Conservation (phyloP, 2,113 vertebrate genomes). For the Bungarus multicinctus region DNA sequence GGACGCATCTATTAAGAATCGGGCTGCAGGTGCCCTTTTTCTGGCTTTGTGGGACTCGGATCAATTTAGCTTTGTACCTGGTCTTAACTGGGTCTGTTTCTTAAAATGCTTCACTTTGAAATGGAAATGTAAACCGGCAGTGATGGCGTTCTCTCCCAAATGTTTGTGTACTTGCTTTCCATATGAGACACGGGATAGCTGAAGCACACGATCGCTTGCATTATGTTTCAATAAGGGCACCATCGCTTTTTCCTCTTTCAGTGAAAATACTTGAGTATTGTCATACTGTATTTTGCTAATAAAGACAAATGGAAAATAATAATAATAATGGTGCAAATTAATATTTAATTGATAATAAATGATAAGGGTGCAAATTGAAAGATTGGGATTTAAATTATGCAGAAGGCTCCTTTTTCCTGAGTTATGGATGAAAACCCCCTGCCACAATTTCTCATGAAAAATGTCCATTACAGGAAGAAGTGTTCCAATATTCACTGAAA, state of each 20-base stretch:
- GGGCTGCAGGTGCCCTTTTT: not conserved
- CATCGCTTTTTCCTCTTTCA: not conserved
- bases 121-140: not conserved
- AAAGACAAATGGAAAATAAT: not conserved
- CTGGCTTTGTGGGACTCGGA: not conserved
- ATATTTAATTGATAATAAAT: no score
- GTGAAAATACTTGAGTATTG: not conserved
- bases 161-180: not conserved
- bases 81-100: not conserved
- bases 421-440: not conserved
- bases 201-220: not conserved
- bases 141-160: not conserved
- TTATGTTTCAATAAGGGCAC: not conserved
- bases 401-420: no score
- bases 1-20: not conserved
- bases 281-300: not conserved
- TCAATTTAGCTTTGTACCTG: not conserved
- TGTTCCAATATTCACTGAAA: not conserved
- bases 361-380: not conserved
- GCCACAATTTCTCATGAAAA: not conserved
- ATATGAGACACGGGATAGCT: not conserved
- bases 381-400: not conserved
- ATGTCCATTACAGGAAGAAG: not conserved
- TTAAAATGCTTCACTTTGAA: not conserved
- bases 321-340: no score